These are phyloP conservation scores for Lissocephala sabroskyi DNA, from an alignment of 2,888 invertebrate species.

Conservation along the genomic window DNA sequence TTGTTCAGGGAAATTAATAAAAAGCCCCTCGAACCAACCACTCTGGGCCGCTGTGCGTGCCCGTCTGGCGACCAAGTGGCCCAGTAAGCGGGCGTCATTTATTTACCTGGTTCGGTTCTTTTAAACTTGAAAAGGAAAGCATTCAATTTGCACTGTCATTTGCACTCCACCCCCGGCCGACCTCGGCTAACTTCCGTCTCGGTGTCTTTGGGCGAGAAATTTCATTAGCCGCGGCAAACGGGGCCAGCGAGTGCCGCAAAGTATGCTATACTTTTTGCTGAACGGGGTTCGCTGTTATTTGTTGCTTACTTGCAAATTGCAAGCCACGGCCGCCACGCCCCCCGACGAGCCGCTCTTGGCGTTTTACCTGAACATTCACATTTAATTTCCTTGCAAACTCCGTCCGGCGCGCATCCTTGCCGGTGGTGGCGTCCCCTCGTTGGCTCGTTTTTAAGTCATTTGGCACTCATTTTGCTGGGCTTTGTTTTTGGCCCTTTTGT, in stretches of 20 bases:
- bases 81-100: neutral
- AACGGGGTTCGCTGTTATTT: neutral
- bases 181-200: no score
- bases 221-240: slow-evolving; percentile 36
- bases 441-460: slow-evolving; percentile 7
- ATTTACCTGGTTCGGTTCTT: no score
- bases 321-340: slow-evolving; percentile 7
- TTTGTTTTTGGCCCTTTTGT: slow-evolving; percentile 24
- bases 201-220: slow-evolving; percentile 24
- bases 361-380: slow-evolving; percentile 7
- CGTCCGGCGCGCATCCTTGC: no score
- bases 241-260: slow-evolving; percentile 31
- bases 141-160: slow-evolving; percentile 47
- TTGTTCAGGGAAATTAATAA: slow-evolving; percentile 45
- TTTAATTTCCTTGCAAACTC: slow-evolving; percentile 18
- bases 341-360: neutral
- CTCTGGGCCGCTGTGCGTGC: neutral
- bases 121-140: neutral
- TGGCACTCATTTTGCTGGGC: slow-evolving; percentile 16
- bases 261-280: slow-evolving; percentile 17
- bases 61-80: neutral
- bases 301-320: slow-evolving; percentile 19
- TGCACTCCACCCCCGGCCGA: no score
- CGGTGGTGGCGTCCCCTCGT: neutral
- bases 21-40: slow-evolving; percentile 11